Conservation (phyloP, 2,888 invertebrate genomes). For the Heliconius hortense region DNA sequence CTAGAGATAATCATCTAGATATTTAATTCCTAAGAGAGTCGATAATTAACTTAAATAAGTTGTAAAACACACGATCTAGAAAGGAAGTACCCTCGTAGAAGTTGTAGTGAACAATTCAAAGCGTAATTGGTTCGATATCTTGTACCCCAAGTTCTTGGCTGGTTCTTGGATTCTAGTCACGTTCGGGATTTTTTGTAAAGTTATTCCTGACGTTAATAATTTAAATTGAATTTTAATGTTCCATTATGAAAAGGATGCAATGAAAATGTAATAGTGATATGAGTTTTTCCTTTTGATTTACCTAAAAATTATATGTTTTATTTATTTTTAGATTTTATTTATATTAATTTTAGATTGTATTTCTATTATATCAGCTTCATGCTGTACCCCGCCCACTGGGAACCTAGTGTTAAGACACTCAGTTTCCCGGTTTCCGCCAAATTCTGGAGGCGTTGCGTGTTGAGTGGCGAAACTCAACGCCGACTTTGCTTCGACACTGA, state of each 20-base stretch:
- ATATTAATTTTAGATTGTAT: background rate
- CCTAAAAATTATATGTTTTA: background rate
- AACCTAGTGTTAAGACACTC: too few species aligned
- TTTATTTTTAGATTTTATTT: background rate
- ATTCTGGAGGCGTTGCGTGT: too few species aligned
- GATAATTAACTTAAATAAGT: slow-evolving; percentile 2
- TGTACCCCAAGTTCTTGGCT: slow-evolving; percentile 8
- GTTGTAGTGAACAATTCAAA: slow-evolving; percentile 21
- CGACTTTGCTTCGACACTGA: too few species aligned
- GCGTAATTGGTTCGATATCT: slow-evolving; percentile 23
- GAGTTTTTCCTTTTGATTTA: background rate
- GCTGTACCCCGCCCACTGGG: too few species aligned
- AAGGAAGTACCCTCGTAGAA: slow-evolving; percentile 12
- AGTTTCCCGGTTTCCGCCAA: too few species aligned
- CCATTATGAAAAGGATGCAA: background rate
- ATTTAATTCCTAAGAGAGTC: too few species aligned
- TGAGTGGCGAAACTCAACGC: too few species aligned
- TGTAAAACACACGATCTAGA: slow-evolving; percentile 11
- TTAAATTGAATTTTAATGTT: background rate
- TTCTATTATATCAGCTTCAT: background rate
- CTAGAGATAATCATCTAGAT: too few species aligned
- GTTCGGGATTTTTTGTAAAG: slow-evolving; percentile 12
- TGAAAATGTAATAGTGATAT: background rate
- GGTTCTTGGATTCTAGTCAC: slow-evolving; percentile 10
- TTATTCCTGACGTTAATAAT: slow-evolving; percentile 3